Base-by-base conservation (phyloP, 1,140 invertebrate species). In the Aphaenogaster rudis region DNA sequence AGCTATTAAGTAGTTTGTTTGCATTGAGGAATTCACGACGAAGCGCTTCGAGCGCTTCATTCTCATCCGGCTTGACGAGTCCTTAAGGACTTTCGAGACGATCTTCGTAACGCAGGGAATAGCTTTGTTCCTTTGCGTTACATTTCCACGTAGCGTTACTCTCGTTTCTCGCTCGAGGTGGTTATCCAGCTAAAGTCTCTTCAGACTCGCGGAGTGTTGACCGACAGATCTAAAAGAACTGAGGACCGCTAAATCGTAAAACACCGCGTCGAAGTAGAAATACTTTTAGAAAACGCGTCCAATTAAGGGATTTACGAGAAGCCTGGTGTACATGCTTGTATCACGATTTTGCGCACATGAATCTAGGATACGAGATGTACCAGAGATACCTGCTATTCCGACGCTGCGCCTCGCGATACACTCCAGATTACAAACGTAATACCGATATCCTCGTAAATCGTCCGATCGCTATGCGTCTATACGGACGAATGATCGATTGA, bases 1-100 rank as follows among this genome's bases (percentile, higher is more conserved):
- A 92, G 90, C 88, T 93, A 93, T 93, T 92, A 93, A 93, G 92
- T 93, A 94, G 91, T 93, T 93, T 93, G 92, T 94, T 93, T 93
- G 91, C 91, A 91, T 91, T 91, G 91, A 94, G 93, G 90, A 93
- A 92, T 93, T 93, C 86, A 72, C 66, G 42, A 21, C 42, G 66
- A 28, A 69, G 6, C 66, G 42, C 90, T 88, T 69, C 86, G 86
- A 90, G 91, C 63, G 63, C 50, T 86, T 79, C 74, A 64, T 76
- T 79, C 48, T 59, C 45, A 59, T 63, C 72, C 57, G 52, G 42
- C 64, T 7, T 61, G 77, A 81, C 63, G 21, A 64, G 72, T 54
- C 78, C 71, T 88, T 57, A 72, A 88, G 71, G 79, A 77, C 81
- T 76, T 66, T 74, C n/a, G 57, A 50, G 69, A 74, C 39, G 69